A percentile compares a stretch with the other conserved stretches of the same genome.
phyloP scores from a whole-genome alignment of 2,888 invertebrate genomes.

The Hyalella azteca region DNA sequence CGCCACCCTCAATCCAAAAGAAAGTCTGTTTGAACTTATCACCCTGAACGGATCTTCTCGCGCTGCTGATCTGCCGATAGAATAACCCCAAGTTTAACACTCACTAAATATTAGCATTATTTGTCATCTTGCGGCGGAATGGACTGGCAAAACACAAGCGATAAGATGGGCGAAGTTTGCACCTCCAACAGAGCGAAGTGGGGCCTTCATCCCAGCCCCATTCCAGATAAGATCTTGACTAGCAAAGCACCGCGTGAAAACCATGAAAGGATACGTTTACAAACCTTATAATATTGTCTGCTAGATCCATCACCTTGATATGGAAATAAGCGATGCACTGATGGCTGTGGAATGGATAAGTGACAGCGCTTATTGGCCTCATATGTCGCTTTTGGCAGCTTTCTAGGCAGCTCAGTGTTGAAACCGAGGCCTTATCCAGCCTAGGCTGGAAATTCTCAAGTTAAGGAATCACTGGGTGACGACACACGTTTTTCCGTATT shows the following conservation, averaged over 20 bases:
- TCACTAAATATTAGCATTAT: conserved; percentile 35
- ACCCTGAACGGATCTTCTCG: not conserved
- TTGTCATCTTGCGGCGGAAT: conserved; percentile 20
- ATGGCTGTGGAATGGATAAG: conserved; percentile 29
- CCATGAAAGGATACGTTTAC: conserved; percentile 32
- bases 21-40: conserved; percentile 5
- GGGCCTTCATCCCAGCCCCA: not conserved
- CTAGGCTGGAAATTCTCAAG: not conserved
- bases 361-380: conserved; percentile 19
- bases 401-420: not conserved
- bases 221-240: conserved; percentile 19
- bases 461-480: too few species aligned
- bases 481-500: too few species aligned
- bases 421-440: not conserved
- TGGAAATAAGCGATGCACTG: conserved; percentile 35
- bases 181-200: conserved; percentile 22
- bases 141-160: conserved; percentile 11
- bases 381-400: not conserved
- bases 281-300: conserved; percentile 36
- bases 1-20: conserved; percentile 14
- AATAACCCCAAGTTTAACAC: conserved; percentile 17
- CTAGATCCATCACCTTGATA: conserved; percentile 29
- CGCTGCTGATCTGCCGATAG: conserved; percentile 13
- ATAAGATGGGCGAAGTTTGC: conserved; percentile 35
- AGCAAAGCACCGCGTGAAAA: not conserved